These are phyloP conservation scores for Tragopan temminckii DNA, from an alignment of 2,797 vertebrate species.

Conservation along the genomic window DNA sequence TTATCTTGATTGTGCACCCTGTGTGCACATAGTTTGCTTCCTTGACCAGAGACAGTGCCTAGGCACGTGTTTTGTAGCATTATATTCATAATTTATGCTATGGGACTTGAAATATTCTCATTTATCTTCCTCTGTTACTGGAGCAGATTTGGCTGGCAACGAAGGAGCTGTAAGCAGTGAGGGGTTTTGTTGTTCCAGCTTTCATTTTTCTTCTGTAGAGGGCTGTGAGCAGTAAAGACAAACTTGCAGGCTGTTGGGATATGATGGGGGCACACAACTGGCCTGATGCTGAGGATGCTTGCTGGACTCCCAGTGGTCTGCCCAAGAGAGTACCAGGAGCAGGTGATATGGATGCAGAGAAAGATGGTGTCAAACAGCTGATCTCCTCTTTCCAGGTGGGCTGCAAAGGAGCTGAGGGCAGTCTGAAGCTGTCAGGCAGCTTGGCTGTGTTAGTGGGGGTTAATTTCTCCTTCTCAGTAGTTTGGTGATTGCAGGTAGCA, in stretches of 20 bases:
- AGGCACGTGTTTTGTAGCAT: neutral
- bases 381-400: neutral
- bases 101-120: conserved; percentile 58
- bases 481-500: neutral
- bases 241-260: neutral
- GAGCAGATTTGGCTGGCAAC: conserved; percentile 24
- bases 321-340: conserved; percentile 40
- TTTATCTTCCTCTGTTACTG: conserved; percentile 46
- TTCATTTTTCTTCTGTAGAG: conserved; percentile 62
- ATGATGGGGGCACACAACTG: neutral
- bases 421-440: neutral
- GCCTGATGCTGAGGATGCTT: conserved; percentile 38
- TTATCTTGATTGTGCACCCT: neutral
- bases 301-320: neutral
- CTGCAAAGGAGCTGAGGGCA: neutral
- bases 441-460: neutral
- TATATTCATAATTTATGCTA: conserved; percentile 65
- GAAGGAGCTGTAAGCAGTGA: conserved; percentile 48
- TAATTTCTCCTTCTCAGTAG: neutral
- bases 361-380: neutral
- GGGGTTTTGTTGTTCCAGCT: conserved; percentile 52
- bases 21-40: neutral
- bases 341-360: neutral
- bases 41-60: conserved; percentile 4
- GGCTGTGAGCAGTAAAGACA: conserved; percentile 50